phyloP scores from a whole-genome alignment of 1,140 invertebrate genomes.

The Heliothis virescens region DNA sequence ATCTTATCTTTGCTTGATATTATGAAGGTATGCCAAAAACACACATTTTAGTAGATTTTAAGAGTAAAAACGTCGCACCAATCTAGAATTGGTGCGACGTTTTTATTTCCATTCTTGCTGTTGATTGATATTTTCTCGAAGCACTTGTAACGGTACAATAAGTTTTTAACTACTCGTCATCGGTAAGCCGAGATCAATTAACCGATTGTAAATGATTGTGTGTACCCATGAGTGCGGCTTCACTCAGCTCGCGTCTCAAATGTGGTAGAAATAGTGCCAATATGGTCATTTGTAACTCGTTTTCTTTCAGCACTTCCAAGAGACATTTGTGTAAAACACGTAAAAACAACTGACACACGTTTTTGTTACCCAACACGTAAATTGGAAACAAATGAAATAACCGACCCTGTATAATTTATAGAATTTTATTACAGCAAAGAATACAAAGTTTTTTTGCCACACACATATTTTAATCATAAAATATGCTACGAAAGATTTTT shows the following conservation, averaged over 20 bases:
- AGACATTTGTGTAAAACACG: background rate
- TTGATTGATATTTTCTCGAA: slow-evolving; percentile 50
- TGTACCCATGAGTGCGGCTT: slow-evolving; percentile 20
- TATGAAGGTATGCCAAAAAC: background rate
- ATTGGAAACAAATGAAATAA: slow-evolving; percentile 23
- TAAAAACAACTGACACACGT: background rate
- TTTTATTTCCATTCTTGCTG: background rate
- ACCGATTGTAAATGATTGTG: slow-evolving; percentile 57
- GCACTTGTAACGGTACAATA: slow-evolving; percentile 59
- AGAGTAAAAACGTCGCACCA: background rate
- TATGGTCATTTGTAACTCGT: slow-evolving; percentile 40
- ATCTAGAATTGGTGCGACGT: no score
- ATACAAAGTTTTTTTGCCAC: slow-evolving; percentile 14
- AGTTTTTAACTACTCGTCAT: slow-evolving; percentile 45
- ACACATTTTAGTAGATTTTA: background rate
- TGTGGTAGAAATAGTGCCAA: slow-evolving; percentile 18
- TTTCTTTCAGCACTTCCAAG: slow-evolving; percentile 9
- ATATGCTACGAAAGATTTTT: slow-evolving; percentile 18
- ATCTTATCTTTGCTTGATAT: slow-evolving; percentile 1
- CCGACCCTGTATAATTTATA: slow-evolving; percentile 5
- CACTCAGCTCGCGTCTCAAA: background rate
- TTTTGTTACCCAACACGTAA: slow-evolving; percentile 10
- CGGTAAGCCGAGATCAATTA: slow-evolving; percentile 62
- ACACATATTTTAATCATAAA: slow-evolving; percentile 26
- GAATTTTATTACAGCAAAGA: slow-evolving; percentile 20